These are phyloP conservation scores for Notodonta ziczac DNA, from an alignment of 2,888 invertebrate genomes.

Conservation along the genomic window DNA sequence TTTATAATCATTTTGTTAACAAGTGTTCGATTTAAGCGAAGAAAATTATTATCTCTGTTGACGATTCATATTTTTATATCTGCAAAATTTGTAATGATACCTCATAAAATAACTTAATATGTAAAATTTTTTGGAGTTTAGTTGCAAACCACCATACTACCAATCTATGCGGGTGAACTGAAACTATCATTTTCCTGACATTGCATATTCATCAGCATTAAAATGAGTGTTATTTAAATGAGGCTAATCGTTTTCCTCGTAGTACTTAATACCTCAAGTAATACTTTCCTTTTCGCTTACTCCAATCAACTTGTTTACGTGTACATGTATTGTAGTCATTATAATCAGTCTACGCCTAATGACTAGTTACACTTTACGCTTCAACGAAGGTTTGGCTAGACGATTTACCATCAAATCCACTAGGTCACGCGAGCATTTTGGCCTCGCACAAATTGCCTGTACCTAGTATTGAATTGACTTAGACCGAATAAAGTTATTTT, in stretches of 20 bases:
- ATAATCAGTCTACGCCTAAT: conserved; percentile 5
- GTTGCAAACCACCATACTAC: no score
- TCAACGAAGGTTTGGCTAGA: not conserved
- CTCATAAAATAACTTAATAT: no score
- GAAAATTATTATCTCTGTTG: conserved; percentile 18
- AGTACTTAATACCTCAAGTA: not conserved
- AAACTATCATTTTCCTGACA: no score
- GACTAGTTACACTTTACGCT: no score
- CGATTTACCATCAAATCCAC: not conserved
- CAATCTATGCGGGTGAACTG: no score
- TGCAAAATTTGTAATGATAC: not conserved
- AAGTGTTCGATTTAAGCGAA: conserved; percentile 17
- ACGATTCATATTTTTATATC: not conserved
- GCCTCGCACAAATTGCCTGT: not conserved
- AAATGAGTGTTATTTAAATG: not conserved
- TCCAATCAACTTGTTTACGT: not conserved
- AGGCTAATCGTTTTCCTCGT: not conserved
- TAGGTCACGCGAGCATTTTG: not conserved
- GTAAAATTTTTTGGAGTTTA: no score
- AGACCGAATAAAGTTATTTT: not conserved
- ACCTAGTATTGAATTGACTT: conserved; percentile 3
- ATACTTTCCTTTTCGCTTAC: no score
- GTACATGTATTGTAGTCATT: not conserved
- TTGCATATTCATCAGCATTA: no score
- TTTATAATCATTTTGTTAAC: conserved; percentile 25